Base-by-base conservation (phyloP, 1,140 invertebrate species). In the Archivesica marissinica region DNA sequence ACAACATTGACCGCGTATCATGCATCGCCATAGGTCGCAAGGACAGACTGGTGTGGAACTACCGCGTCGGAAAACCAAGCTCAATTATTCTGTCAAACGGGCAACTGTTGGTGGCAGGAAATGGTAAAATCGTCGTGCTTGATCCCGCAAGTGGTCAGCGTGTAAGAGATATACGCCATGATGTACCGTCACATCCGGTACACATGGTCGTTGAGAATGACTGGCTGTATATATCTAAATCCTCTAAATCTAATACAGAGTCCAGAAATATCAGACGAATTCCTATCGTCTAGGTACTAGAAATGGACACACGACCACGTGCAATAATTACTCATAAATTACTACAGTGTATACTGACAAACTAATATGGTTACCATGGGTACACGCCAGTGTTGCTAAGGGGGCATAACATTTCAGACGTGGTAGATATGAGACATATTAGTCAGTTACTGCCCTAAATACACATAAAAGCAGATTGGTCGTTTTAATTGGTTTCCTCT, bases 181-280 rank as follows among this genome's bases (percentile, higher is more conserved):
- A 56, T 15, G 33, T 68, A 4, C 59, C 64, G 6, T 20, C 39
- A 35, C 61, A 56, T 54, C 78, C 78, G 11, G 59, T 79, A 1
- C 41, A 50, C n/a, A 61, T 79, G 28, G 59, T 41, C 0, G 3
- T 79, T 30, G 23, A 28, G 17, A n/a, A 47, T 13, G 47, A 30
- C 6, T 56, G 54, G 30, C 38, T 76, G 30, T 76, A 56, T 59
- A 41, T 76, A 6, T 56, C 74, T 0, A 76, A 76, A 59, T 38
- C 15, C 25, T 56, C 74, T 17, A 30, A 50, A 33, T 59, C 50
- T 1, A 41, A 23, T 4, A 2, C 7, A 2, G 74, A 76, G n/a
- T 76, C 74, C 13, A 76, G 54, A 59, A 59, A 38, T 13, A 35
- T 76, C n/a, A 35, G 74, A 56, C 56, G 41, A 41, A 35, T 76